These are phyloP conservation scores for Loxodonta africana DNA, from an alignment of 2,113 vertebrate species.

Conservation along the genomic window DNA sequence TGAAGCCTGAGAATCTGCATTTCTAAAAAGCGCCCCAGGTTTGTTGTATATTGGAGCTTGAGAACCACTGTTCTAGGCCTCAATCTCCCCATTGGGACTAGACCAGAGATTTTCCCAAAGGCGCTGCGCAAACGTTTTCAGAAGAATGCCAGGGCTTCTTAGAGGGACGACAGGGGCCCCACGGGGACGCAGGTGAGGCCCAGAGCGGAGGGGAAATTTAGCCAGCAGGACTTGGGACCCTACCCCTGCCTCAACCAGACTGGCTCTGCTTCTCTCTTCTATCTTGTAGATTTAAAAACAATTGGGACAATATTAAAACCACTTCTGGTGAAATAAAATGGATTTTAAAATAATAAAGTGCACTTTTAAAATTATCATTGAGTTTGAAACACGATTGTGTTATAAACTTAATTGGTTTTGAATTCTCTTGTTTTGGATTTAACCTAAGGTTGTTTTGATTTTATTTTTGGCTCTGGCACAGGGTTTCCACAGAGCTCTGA, in stretches of 20 bases:
- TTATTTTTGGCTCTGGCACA: slow-evolving; percentile 41
- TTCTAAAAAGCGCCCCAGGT: background rate
- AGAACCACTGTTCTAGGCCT: background rate
- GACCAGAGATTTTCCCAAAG: background rate
- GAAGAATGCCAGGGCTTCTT: background rate
- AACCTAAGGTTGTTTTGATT: slow-evolving; percentile 28
- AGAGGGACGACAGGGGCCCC: background rate
- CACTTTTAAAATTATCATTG: slow-evolving; percentile 6
- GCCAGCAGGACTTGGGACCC: background rate
- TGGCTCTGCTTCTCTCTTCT: background rate
- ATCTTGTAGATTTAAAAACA: background rate
- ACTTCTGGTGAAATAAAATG: background rate
- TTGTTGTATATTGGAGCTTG: background rate
- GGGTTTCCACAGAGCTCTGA: background rate
- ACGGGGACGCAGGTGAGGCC: background rate
- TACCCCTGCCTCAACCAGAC: background rate
- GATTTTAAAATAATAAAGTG: background rate
- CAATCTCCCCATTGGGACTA: background rate
- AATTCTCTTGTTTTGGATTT: slow-evolving; percentile 45
- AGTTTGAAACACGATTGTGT: background rate
- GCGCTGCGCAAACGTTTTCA: background rate
- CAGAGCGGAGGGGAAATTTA: background rate
- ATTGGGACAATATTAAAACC: background rate
- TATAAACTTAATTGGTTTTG: slow-evolving; percentile 29
- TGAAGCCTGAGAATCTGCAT: background rate